Evolutionary conservation across 2,888 invertebrate genomes (phyloP).

Genomic region (Tridacna crocea): DNA sequence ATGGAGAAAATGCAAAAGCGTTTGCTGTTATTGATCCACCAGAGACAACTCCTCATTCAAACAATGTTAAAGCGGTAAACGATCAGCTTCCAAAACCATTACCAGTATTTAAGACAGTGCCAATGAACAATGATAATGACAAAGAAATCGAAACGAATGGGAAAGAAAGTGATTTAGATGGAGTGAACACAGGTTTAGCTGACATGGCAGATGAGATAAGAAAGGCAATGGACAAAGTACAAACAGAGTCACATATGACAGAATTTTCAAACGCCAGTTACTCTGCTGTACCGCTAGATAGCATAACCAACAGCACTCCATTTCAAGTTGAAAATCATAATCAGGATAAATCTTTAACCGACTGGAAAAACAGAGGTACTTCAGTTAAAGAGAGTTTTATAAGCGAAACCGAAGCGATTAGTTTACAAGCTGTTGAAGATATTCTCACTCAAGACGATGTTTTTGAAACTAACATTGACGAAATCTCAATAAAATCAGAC

Average conservation of each 20-base stretch:
- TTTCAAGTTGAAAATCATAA: neutral
- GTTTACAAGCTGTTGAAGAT: conserved; percentile 7
- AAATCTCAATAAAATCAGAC: conserved; percentile 3
- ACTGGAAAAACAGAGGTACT: neutral
- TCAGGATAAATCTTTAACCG: neutral
- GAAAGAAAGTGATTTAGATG: neutral
- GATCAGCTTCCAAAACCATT: neutral
- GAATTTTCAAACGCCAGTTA: conserved; percentile 1
- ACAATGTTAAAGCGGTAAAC: no score
- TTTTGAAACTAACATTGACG: conserved; percentile 25
- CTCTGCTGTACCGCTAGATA: conserved; percentile 16
- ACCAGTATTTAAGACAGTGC: neutral
- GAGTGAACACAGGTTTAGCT: neutral
- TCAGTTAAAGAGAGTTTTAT: neutral
- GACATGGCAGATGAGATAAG: neutral
- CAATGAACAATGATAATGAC: neutral
- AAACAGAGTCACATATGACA: neutral
- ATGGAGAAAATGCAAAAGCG: no score
- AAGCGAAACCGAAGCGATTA: neutral
- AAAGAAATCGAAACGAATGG: neutral
- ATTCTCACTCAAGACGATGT: conserved; percentile 18
- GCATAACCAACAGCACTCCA: conserved; percentile 1
- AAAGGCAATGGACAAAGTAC: neutral
- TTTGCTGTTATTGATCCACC: no score
- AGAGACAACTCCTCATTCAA: no score